Percentiles rank a stretch among this genome's conserved stretches.
These are phyloP conservation scores for Acanthurus leucopareius DNA, from an alignment of 2,797 vertebrate genomes.

Conservation along the genomic window DNA sequence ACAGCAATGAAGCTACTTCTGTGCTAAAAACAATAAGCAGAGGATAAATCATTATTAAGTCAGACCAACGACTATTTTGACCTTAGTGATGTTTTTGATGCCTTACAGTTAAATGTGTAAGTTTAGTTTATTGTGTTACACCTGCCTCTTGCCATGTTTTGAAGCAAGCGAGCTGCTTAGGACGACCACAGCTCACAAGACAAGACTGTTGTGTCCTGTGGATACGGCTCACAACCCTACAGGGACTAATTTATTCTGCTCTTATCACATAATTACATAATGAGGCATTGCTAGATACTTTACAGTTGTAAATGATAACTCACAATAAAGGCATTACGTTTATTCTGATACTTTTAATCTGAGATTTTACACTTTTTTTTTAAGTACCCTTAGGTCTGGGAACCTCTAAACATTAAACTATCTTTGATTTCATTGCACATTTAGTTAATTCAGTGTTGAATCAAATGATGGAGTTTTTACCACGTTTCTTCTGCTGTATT, in stretches of 20 bases:
- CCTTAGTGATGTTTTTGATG: neutral
- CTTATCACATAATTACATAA: too few species aligned
- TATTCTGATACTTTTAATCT: neutral
- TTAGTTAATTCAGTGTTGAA: neutral
- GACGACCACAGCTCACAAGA: neutral
- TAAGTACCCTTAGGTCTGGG: too few species aligned
- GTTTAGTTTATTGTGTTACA: too few species aligned
- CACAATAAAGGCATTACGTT: neutral
- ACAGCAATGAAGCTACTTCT: neutral
- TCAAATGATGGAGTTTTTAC: neutral
- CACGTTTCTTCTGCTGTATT: conserved; percentile 14
- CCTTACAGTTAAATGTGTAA: too few species aligned
- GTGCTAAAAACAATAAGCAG: neutral
- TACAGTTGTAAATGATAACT: neutral
- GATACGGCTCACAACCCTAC: neutral
- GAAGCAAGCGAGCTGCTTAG: neutral
- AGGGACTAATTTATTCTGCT: neutral
- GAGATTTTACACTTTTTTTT: too few species aligned
- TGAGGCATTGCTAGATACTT: neutral
- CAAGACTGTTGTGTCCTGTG: neutral
- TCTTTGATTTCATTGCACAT: too few species aligned
- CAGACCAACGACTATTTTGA: neutral
- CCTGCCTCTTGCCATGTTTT: too few species aligned
- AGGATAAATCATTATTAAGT: neutral
- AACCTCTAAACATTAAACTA: too few species aligned